Evolutionary conservation across 2,888 invertebrate species (phyloP).

Genomic region (Eumacrocentrus americanus): DNA sequence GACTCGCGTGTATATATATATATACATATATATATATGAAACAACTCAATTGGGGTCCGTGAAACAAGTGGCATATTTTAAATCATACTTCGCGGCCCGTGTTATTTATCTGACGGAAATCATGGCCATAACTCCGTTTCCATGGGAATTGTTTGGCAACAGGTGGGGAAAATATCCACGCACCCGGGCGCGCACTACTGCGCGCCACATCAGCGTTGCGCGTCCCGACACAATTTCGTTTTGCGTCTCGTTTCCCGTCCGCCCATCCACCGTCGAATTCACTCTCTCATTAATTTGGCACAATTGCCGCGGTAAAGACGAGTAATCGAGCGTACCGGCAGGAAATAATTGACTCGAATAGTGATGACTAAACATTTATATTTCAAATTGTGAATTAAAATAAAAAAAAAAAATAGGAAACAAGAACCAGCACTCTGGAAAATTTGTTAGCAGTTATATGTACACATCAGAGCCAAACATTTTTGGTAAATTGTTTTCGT

Average conservation of each 20-base stretch:
- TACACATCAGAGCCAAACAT: no score
- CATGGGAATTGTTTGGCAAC: constrained; percentile 60
- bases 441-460: no score
- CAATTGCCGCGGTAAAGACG: constrained; percentile 24
- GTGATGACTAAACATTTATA: constrained; percentile 20
- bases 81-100: constrained; percentile 25
- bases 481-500: no score
- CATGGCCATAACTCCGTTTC: constrained; percentile 55
- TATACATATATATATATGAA: no score
- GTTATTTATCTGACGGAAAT: constrained; percentile 36
- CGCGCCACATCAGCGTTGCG: constrained; percentile 17
- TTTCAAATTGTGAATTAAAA: constrained; percentile 8
- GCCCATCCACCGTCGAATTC: constrained; percentile 16
- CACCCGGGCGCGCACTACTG: constrained; percentile 37
- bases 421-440: no score
- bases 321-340: constrained; percentile 24
- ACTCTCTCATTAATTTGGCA: constrained; percentile 28
- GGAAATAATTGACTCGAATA: constrained; percentile 20
- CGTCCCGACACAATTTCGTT: constrained; percentile 33
- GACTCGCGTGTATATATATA: no score
- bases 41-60: not conserved
- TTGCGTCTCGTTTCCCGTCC: constrained; percentile 30
- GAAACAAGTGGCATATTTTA: constrained; percentile 14
- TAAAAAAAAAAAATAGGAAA: no score
- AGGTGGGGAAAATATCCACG: constrained; percentile 59